Evolutionary conservation across 2,888 invertebrate genomes (phyloP), one percentile per base, ranked within the genome.

Genomic region (Agriopis marginaria): DNA sequence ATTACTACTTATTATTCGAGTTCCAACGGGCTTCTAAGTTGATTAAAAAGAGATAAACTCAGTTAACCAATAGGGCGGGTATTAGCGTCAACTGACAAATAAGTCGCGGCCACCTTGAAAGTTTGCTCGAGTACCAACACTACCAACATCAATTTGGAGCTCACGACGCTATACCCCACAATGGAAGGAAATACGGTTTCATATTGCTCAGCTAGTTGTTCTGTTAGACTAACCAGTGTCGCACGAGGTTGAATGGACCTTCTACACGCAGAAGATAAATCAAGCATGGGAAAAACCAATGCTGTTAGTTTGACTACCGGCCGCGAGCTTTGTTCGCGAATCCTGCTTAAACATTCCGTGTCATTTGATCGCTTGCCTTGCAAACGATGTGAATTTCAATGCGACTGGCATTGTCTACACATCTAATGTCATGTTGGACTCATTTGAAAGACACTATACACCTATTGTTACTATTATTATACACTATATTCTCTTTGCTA

Each of bases 231-330:
- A 69, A 63, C 68, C 59, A 77, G 75, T 72, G 73, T 79, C 77
- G 74, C 75, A 79, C 76, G 75, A 75, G 74, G 80, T 79, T 85
- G 81, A 84, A 86, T 82, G 81, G 83, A 84, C 80, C 78, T 80
- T 82, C 79, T 80, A 81, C 80, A 80, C 78, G 77, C 79, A 79
- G 81, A 55, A 70, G 68, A 86, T 86, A 88, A 85, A 89, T 88
- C 83, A 82, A 81, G 79, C 80, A 85, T 86, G 86, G 82, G 86
- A 86, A 89, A 84, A 83, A 79, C 80, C 81, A 80, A 81, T 75
- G 74, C 78, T 68, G 68, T 65, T 53, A 40, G 53, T 67, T 60
- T 56, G 66, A 66, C 69, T 70, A 76, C 72, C 75, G 79, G 73
- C 79, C 74, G 72, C 75, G 71, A 74, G 76, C 79, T 82, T 86